Percentiles rank a stretch among this genome's conserved stretches.
Evolutionary conservation across 2,888 invertebrate genomes (phyloP).

Genomic region (Spilarctia lutea): DNA sequence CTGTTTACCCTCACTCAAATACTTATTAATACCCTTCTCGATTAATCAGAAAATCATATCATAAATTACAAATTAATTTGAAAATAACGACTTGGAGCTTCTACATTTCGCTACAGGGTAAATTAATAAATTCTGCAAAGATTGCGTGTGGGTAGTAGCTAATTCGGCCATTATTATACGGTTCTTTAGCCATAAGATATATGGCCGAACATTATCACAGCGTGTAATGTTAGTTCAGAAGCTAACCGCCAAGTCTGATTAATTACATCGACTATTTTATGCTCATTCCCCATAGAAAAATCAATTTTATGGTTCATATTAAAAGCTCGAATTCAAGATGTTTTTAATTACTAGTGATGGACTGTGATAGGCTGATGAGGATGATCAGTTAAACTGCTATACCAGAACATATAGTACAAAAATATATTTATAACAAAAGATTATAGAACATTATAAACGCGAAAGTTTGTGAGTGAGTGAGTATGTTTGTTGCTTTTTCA

Average conservation of each 20-base stretch:
- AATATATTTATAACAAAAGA: too few species aligned
- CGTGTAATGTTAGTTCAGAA: slow-evolving; percentile 30
- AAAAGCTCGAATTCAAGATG: neutral
- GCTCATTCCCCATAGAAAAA: neutral
- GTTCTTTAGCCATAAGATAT: neutral
- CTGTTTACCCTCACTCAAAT: too few species aligned
- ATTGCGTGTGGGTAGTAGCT: slow-evolving; percentile 8
- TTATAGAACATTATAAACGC: too few species aligned
- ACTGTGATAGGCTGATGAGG: too few species aligned
- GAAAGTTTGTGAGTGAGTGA: too few species aligned
- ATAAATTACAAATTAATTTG: neutral
- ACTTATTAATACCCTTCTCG: neutral
- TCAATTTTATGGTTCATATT: slow-evolving; percentile 7
- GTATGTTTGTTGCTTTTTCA: too few species aligned
- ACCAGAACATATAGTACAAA: too few species aligned
- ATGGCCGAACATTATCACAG: neutral
- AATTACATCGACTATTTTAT: slow-evolving; percentile 5
- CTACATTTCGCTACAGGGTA: neutral
- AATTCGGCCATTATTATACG: slow-evolving; percentile 15
- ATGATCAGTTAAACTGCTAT: too few species aligned
- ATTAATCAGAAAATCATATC: neutral
- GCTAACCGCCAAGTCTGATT: slow-evolving; percentile 29
- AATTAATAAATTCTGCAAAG: neutral
- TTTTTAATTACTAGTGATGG: neutral
- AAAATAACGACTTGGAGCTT: neutral